A percentile compares a stretch with the other conserved stretches of the same genome.
Conservation (phyloP, 2,888 invertebrate genomes). For the Urechis unicinctus region DNA sequence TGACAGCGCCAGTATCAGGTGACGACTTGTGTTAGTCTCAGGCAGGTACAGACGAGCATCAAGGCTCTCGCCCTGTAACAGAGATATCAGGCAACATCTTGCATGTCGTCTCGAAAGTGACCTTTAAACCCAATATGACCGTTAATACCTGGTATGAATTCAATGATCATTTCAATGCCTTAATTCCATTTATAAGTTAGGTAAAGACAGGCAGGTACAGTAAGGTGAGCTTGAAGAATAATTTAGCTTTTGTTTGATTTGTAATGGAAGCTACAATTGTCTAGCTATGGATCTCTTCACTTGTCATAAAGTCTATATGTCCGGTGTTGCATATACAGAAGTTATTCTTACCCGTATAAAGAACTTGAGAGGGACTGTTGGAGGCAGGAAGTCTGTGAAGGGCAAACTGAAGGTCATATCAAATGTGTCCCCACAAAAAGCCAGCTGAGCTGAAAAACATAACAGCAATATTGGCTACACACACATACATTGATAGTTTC, state of each 20-base stretch:
- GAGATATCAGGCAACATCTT: neutral
- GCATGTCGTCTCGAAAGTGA: no score
- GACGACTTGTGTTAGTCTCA: constrained; percentile 81
- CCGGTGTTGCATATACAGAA: no score
- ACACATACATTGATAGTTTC: neutral
- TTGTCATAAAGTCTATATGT: no score
- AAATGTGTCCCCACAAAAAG: constrained; percentile 87
- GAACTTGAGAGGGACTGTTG: constrained; percentile 79
- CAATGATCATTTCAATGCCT: no score
- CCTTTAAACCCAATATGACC: no score
- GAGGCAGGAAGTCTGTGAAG: constrained; percentile 87
- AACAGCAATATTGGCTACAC: neutral
- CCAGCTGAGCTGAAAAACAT: constrained; percentile 63
- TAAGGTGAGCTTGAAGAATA: no score
- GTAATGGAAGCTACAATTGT: no score
- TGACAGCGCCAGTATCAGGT: constrained; percentile 75
- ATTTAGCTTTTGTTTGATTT: no score
- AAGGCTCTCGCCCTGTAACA: constrained; percentile 72
- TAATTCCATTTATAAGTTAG: no score
- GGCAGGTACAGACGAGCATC: constrained; percentile 85
- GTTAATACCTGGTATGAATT: no score
- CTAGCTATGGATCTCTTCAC: no score
- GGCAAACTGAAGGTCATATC: constrained; percentile 91
- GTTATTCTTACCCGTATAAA: constrained; percentile 72
- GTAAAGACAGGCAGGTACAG: no score